phyloP scores from a whole-genome alignment of 2,888 invertebrate genomes.

The Caenorhabditis becei region DNA sequence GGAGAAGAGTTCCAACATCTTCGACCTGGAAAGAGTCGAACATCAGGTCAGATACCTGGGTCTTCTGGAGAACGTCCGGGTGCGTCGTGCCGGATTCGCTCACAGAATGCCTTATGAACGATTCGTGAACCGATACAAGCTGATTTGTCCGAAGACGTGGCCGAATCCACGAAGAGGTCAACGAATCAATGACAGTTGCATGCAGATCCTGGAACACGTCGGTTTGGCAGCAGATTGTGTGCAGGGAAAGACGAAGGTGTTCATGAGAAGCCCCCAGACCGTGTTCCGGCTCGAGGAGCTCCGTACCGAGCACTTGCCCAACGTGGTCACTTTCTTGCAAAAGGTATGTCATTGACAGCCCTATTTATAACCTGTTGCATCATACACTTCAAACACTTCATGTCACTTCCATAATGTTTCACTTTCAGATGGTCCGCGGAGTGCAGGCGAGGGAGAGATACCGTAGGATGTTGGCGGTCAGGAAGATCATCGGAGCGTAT shows the following conservation, averaged over 20 bases:
- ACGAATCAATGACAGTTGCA: conserved; percentile 82
- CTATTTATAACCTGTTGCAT: too few species aligned
- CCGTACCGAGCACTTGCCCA: conserved; percentile 91
- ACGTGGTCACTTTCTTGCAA: conserved; percentile 93
- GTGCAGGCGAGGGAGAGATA: conserved; percentile 88
- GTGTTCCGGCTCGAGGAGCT: conserved; percentile 92
- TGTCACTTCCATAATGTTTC: conserved; percentile 26
- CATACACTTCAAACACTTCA: too few species aligned
- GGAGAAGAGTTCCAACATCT: conserved; percentile 90
- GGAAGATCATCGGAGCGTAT: conserved; percentile 90
- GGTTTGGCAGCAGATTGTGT: conserved; percentile 90
- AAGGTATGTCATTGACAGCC: conserved; percentile 86
- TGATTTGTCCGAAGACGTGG: conserved; percentile 96
- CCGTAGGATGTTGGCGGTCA: conserved; percentile 90
- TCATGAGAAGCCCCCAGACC: conserved; percentile 93
- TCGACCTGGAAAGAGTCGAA: conserved; percentile 88
- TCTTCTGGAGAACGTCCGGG: conserved; percentile 94
- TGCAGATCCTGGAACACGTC: conserved; percentile 88
- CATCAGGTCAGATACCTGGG: conserved; percentile 89
- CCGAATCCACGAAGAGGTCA: conserved; percentile 91
- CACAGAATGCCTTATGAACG: conserved; percentile 94
- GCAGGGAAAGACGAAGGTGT: conserved; percentile 96
- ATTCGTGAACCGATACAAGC: conserved; percentile 95
- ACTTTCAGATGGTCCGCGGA: conserved; percentile 88
- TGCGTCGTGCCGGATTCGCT: conserved; percentile 97